These are phyloP conservation scores for Drosophila tanythrix DNA, from an alignment of 2,888 invertebrate genomes.

Conservation along the genomic window DNA sequence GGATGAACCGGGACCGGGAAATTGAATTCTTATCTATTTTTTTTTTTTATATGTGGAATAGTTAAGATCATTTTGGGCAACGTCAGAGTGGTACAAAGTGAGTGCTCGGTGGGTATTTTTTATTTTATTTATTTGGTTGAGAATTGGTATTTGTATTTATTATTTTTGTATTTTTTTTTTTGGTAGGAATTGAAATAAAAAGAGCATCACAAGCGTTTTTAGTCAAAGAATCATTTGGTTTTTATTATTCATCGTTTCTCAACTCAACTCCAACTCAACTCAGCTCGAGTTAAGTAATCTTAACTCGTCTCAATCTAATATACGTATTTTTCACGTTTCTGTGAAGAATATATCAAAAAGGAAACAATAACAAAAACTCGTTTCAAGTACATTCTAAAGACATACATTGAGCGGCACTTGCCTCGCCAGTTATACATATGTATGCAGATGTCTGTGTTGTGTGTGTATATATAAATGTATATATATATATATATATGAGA, in stretches of 20 bases:
- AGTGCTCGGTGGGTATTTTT: conserved; percentile 58
- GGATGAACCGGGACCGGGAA: conserved; percentile 49
- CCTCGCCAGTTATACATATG: conserved; percentile 22
- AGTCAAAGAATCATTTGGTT: conserved; percentile 84
- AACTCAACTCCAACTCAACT: conserved; percentile 54
- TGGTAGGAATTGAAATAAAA: conserved; percentile 65
- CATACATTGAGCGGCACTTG: conserved; percentile 15
- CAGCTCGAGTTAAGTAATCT: conserved; percentile 31
- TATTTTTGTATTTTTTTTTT: conserved; percentile 16
- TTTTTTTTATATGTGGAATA: conserved; percentile 28
- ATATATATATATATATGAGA: conserved; percentile 27
- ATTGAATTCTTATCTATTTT: conserved; percentile 4
- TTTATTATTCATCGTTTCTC: conserved; percentile 75
- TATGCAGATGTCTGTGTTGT: conserved; percentile 24
- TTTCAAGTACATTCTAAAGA: conserved; percentile 49
- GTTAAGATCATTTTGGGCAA: conserved; percentile 43
- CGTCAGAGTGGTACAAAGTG: conserved; percentile 67
- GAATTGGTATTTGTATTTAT: conserved; percentile 30
- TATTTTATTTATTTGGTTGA: conserved; percentile 55
- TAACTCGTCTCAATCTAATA: conserved; percentile 31
- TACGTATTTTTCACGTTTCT: conserved; percentile 25
- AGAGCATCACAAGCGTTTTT: conserved; percentile 85
- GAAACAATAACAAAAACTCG: conserved; percentile 25
- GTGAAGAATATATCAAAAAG: conserved; percentile 50
- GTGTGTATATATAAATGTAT: conserved; percentile 29